phyloP scores from a whole-genome alignment of 1,140 invertebrate genomes.

The Drosophila ambigua region DNA sequence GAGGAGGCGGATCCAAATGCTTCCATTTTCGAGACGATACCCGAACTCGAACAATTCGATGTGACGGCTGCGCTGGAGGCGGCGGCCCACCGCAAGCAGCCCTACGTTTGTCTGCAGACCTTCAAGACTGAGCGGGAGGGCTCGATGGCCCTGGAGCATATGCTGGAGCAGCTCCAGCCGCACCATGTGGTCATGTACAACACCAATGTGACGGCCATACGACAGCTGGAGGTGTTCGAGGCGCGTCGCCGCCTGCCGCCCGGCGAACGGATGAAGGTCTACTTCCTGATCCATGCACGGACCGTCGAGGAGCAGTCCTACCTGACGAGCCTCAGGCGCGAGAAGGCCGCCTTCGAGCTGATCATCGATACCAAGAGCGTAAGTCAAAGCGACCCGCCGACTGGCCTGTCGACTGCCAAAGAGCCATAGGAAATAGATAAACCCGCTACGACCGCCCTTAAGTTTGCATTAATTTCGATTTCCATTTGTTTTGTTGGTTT shows the following conservation, averaged over 20 bases:
- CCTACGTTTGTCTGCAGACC: conserved; percentile 90
- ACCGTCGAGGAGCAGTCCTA: conserved; percentile 98
- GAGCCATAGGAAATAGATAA: background rate
- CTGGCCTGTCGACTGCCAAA: no score
- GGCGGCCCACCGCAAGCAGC: conserved; percentile 82
- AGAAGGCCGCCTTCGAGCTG: conserved; percentile 97
- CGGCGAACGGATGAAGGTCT: conserved; percentile 88
- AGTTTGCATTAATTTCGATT: no score
- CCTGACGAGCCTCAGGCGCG: conserved; percentile 93
- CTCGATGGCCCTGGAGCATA: conserved; percentile 87
- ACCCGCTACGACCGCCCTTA: no score
- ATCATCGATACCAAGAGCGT: conserved; percentile 96
- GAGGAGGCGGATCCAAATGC: conserved; percentile 76
- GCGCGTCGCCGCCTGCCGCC: conserved; percentile 88
- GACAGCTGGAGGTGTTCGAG: conserved; percentile 94
- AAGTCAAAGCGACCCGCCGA: no score
- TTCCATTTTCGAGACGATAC: conserved; percentile 87
- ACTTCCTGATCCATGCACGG: conserved; percentile 94
- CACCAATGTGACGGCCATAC: conserved; percentile 92
- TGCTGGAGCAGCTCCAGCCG: conserved; percentile 89
- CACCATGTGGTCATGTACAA: conserved; percentile 96
- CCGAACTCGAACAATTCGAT: conserved; percentile 88
- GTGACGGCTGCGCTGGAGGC: conserved; percentile 85
- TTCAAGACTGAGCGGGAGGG: conserved; percentile 89
- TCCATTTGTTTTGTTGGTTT: no score